These are phyloP conservation scores for Apis laboriosa DNA, from an alignment of 1,140 invertebrate genomes.

Conservation along the genomic window DNA sequence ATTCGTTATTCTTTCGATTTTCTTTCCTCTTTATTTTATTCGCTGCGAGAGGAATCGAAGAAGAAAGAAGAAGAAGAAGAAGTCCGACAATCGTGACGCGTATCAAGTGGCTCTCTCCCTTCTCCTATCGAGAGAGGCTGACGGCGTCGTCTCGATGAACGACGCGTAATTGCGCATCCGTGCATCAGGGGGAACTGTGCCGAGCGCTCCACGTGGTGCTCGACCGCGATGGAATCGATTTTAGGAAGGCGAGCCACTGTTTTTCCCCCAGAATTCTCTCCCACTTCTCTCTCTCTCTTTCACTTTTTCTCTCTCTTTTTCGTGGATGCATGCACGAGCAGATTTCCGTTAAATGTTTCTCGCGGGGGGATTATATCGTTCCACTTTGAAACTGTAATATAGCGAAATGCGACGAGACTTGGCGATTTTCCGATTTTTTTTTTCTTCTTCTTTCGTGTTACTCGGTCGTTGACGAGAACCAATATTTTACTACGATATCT, in stretches of 20 bases:
- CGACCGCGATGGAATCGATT: constrained; percentile 28
- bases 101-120: constrained; percentile 20
- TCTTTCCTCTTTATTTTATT: no score
- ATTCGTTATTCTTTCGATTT: not conserved
- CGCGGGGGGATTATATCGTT: not conserved
- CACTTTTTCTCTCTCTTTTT: not conserved
- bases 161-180: constrained; percentile 50
- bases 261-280: not conserved
- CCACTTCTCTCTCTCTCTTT: no score
- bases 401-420: not conserved
- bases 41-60: not conserved
- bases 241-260: not conserved
- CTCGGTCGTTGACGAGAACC: no score
- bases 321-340: not conserved
- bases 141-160: constrained; percentile 40
- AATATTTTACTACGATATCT: no score
- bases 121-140: not conserved
- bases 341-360: not conserved
- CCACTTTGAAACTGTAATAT: not conserved
- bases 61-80: not conserved
- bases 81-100: constrained; percentile 9
- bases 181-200: constrained; percentile 20
- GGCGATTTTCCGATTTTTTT: not conserved
- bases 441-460: not conserved
- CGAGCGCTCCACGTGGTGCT: constrained; percentile 24